phyloP scores from a whole-genome alignment of 1,140 invertebrate genomes.

The Subanguina moxae region DNA sequence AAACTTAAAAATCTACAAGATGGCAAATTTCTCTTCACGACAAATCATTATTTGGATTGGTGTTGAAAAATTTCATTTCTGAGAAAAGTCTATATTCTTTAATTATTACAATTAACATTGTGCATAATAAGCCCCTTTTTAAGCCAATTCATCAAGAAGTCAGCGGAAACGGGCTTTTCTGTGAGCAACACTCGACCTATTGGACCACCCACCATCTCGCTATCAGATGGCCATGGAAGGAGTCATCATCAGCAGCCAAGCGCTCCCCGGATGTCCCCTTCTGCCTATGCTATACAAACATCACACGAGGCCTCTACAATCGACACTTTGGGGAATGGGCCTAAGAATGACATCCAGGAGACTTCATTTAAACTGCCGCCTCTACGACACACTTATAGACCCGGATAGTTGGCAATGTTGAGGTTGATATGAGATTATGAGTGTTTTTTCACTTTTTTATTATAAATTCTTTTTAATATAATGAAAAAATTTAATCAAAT shows the following conservation, averaged over 20 bases:
- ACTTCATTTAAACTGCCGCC: conserved; percentile 4
- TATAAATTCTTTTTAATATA: too few relatives aligned
- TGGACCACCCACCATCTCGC: conserved; percentile 42
- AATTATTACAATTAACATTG: too few relatives aligned
- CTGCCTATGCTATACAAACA: not conserved
- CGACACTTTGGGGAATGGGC: not conserved
- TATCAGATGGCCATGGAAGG: not conserved
- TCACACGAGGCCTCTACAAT: not conserved
- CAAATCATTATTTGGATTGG: too few relatives aligned
- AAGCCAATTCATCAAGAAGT: conserved; percentile 42
- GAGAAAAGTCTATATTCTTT: too few relatives aligned
- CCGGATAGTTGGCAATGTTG: not conserved
- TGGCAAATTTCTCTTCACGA: too few relatives aligned
- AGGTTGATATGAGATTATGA: too few relatives aligned
- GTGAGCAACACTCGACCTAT: conserved; percentile 39
- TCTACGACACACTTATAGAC: conserved; percentile 7
- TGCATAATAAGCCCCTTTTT: not conserved
- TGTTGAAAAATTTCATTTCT: too few relatives aligned
- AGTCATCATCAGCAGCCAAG: not conserved
- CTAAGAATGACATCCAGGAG: not conserved
- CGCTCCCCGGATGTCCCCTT: too few relatives aligned
- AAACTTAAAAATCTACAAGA: too few relatives aligned
- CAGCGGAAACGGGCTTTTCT: conserved; percentile 42
- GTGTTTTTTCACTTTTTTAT: too few relatives aligned
- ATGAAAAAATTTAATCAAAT: too few relatives aligned